Evolutionary conservation across 2,113 vertebrate species (phyloP), one percentile per base, ranked within the genome.

Genomic region (Barnardius zonarius): DNA sequence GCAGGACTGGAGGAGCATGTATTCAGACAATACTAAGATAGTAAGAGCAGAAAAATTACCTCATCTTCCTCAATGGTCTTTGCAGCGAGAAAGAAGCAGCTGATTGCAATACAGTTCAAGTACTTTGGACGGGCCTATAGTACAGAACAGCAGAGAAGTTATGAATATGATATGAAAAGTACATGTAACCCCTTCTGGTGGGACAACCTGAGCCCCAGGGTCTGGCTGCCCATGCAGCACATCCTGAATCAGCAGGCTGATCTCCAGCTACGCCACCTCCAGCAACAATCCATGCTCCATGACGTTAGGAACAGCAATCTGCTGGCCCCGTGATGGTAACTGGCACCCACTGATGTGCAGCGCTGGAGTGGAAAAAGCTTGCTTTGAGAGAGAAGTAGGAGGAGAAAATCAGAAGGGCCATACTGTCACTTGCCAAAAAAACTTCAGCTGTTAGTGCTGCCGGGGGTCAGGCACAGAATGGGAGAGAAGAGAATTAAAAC

Each of bases 1-100:
- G 39, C 67, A 57, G 85, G 83, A 68, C 43, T 11, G 54, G 35
- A 7, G 35, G 20, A 17, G 23, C 2, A 3, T 3, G 1, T 3
- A 20, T 10, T 27, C 18, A 2, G 1, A 11, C 39, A 39, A 0
- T 0, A 24, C 12, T 6, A 15, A 3, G 6, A 62, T 1, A 55
- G 15, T 3, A 75, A 43, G 39, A 83, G 37, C 31, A 17, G 52
- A 46, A 54, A 22, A 35, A 57, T 84, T 96, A 99, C 99, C 99
- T 99, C 99, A 48, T 99, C 99, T 96, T 99, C 99, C 98, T 99
- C 99, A 43, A 98, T 98, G 96, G 99, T 99, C 98, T 99, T 99
- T 88, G 98, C 98, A 96, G 99, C 99, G 39, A 99, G 98, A 98
- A 99, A 99, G 98, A 99, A 99, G 97, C 99, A 99, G 97, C 99